These are phyloP conservation scores for Ormia ochracea DNA, from an alignment of 2,888 invertebrate genomes.

Conservation along the genomic window DNA sequence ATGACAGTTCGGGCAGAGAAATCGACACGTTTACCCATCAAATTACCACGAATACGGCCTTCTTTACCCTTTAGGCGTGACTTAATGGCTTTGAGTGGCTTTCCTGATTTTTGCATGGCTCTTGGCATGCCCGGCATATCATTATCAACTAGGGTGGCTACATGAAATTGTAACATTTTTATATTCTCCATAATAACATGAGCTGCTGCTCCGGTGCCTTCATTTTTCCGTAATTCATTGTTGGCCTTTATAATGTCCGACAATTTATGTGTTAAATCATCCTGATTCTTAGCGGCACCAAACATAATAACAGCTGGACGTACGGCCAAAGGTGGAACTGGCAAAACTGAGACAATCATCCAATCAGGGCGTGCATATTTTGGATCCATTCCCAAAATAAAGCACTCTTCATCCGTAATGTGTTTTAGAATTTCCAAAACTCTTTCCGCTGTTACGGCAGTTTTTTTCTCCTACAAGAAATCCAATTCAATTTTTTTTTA, in stretches of 20 bases:
- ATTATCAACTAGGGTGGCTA: conserved; percentile 98
- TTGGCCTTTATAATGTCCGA: conserved; percentile 99
- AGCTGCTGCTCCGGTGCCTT: conserved; percentile 97
- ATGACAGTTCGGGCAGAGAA: conserved; percentile 99
- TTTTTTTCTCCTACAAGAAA: conserved; percentile 86
- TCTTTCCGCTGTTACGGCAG: conserved; percentile 93
- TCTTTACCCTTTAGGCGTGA: conserved; percentile 98
- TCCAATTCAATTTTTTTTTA: background rate
- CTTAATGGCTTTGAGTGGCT: conserved; percentile 98
- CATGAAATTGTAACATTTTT: conserved; percentile 98
- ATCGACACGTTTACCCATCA: conserved; percentile 99
- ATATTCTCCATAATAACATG: conserved; percentile 98
- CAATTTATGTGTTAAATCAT: conserved; percentile 99
- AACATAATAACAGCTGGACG: conserved; percentile 98
- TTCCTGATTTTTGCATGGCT: conserved; percentile 99
- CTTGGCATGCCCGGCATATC: conserved; percentile 98
- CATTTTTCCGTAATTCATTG: conserved; percentile 95
- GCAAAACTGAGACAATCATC: conserved; percentile 98
- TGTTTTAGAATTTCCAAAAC: conserved; percentile 98
- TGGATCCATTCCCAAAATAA: conserved; percentile 96
- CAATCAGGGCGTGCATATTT: conserved; percentile 98
- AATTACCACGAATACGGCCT: conserved; percentile 98
- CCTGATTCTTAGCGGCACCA: conserved; percentile 98
- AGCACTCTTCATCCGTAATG: conserved; percentile 97
- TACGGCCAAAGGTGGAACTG: conserved; percentile 97